Conservation (phyloP, 92 coral and sea anemone species). For the Desmophyllum pertusum region DNA sequence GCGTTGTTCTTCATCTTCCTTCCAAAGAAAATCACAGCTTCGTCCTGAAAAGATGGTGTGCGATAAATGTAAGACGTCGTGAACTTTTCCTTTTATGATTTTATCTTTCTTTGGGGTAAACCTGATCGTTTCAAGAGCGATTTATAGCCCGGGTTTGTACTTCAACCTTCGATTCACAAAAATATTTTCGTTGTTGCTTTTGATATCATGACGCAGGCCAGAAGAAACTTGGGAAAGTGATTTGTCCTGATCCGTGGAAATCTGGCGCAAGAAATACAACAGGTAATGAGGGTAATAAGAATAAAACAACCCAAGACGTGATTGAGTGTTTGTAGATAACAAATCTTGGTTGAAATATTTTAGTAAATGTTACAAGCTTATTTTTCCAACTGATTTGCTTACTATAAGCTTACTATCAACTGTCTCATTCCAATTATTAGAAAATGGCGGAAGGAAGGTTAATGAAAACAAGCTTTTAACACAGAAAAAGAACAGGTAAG, state of each 20-base stretch:
- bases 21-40: background rate
- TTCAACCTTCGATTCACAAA: background rate
- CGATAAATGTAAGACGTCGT: constrained; percentile 31
- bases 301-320: background rate
- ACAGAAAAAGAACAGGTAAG: constrained; percentile 93
- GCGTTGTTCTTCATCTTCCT: background rate
- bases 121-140: background rate
- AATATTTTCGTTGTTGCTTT: background rate
- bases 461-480: constrained; percentile 93
- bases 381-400: background rate
- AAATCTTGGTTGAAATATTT: background rate
- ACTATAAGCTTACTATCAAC: background rate
- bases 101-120: background rate
- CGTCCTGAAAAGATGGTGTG: constrained; percentile 28
- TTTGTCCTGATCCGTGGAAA: constrained; percentile 99
- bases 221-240: constrained; percentile 93
- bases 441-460: constrained; percentile 94
- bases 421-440: constrained; percentile 30
- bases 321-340: background rate
- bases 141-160: background rate
- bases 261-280: constrained; percentile 96
- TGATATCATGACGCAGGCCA: constrained; percentile 63
- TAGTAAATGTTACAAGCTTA: background rate
- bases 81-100: background rate
- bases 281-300: constrained; percentile 43